Conservation (phyloP, 2,113 vertebrate genomes). For the Globicephala melas region DNA sequence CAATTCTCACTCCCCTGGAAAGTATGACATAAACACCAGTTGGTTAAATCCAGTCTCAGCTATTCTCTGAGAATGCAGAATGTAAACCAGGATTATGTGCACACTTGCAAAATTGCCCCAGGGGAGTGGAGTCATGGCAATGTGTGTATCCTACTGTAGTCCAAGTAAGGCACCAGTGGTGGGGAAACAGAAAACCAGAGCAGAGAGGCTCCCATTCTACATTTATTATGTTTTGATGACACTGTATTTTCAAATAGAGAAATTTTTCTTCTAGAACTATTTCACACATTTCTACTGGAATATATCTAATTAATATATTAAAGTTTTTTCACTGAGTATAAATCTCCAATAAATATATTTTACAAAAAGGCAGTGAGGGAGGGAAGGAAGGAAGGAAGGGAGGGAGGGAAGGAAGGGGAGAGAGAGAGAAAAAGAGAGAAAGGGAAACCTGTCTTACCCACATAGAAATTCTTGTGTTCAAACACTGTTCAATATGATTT, state of each 20-base stretch:
- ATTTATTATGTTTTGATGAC: background rate
- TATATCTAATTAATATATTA: background rate
- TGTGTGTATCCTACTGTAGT: rapidly evolving
- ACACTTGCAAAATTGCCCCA: background rate
- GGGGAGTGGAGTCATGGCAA: rapidly evolving
- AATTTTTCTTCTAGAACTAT: background rate
- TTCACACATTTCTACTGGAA: background rate
- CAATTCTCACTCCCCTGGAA: background rate
- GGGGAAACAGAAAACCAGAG: background rate
- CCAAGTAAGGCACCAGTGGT: rapidly evolving
- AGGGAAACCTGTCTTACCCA: background rate
- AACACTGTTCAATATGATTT: background rate
- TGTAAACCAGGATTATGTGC: background rate
- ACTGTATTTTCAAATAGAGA: background rate
- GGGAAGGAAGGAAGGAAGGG: rapidly evolving
- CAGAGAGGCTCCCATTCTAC: background rate
- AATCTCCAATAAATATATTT: background rate
- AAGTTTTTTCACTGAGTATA: background rate
- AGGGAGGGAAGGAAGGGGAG: rapidly evolving
- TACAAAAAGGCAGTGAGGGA: background rate
- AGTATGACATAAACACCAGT: background rate
- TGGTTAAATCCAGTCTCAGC: background rate
- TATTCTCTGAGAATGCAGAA: background rate
- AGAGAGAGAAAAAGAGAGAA: too few species aligned
- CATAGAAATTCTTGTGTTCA: background rate